Conservation (phyloP, 2,113 vertebrate species). For the Istiophorus platypterus region DNA sequence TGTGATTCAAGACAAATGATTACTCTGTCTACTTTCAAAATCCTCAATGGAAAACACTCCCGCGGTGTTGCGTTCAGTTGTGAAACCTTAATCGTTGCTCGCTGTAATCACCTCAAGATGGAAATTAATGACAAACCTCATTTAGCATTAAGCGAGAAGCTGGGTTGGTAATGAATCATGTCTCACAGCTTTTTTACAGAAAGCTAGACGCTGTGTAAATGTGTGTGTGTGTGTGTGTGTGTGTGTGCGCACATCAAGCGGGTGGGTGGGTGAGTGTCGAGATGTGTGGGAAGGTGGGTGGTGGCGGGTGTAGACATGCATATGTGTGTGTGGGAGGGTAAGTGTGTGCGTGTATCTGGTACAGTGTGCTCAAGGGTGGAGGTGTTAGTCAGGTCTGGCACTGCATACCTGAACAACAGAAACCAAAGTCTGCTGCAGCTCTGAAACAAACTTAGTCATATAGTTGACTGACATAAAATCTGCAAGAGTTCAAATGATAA, state of each 20-base stretch:
- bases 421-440: not conserved
- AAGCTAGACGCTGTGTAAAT: conserved; percentile 42
- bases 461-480: not conserved
- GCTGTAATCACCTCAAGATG: conserved; percentile 69
- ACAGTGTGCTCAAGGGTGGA: conserved; percentile 31
- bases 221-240: conserved; percentile 23
- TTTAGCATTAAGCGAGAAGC: conserved; percentile 58
- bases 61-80: conserved; percentile 32
- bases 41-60: conserved; percentile 70
- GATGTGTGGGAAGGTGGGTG: conserved; percentile 50
- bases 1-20: conserved; percentile 62
- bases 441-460: not conserved
- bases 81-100: conserved; percentile 58
- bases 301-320: conserved; percentile 48
- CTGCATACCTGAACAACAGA: conserved; percentile 44
- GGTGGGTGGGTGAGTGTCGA: conserved; percentile 52
- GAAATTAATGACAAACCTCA: conserved; percentile 63
- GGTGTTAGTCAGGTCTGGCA: conserved; percentile 63
- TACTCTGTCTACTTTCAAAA: conserved; percentile 62
- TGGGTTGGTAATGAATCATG: conserved; percentile 65
- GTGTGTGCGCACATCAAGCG: conserved; percentile 18
- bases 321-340: conserved; percentile 48
- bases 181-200: conserved; percentile 58
- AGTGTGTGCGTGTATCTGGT: conserved; percentile 50
- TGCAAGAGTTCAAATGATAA: not conserved